These are phyloP conservation scores for Philonicus albiceps DNA, from an alignment of 2,888 invertebrate genomes.

Conservation along the genomic window DNA sequence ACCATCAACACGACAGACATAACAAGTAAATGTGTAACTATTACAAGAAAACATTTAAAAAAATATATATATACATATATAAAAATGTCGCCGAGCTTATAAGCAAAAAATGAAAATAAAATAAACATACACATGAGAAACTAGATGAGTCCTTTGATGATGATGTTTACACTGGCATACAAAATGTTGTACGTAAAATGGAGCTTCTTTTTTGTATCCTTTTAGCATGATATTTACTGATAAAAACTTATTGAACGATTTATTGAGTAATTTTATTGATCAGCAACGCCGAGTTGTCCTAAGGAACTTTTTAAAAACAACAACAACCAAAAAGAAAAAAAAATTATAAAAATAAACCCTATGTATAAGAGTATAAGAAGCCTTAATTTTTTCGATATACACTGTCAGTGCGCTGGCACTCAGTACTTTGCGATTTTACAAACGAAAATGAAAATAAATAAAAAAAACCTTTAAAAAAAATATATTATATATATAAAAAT, in stretches of 20 bases:
- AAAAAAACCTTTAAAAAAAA: not conserved
- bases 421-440: conserved; percentile 30
- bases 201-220: conserved; percentile 22
- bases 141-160: not conserved
- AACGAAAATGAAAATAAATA: not conserved
- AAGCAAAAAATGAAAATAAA: not conserved
- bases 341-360: not conserved
- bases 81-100: conserved; percentile 12
- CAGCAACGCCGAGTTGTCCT: conserved; percentile 13
- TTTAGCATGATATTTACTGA: conserved; percentile 14
- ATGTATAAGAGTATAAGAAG: conserved; percentile 28
- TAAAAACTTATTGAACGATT: not conserved
- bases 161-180: not conserved
- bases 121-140: not conserved
- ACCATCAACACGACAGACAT: not conserved
- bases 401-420: not conserved
- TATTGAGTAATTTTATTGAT: not conserved
- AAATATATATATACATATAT: not conserved
- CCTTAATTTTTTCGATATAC: conserved; percentile 22
- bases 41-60: not conserved
- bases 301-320: conserved; percentile 26
- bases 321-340: too few species aligned
- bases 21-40: not conserved
- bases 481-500: conserved; percentile 5
- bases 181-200: not conserved